Base-by-base conservation (phyloP, 2,888 invertebrate genomes). In the Dryobota labecula region DNA sequence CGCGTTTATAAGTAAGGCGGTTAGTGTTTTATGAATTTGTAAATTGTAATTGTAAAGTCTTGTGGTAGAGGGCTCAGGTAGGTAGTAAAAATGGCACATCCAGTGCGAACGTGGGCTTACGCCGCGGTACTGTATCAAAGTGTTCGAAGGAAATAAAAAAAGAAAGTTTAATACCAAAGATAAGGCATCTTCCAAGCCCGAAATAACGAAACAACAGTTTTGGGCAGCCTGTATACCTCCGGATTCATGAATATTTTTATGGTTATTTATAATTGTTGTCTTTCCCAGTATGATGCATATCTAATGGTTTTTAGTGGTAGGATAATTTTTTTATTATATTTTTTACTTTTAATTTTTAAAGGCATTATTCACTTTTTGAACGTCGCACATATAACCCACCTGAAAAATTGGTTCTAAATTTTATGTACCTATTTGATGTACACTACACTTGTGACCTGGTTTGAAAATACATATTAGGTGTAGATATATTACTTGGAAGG, bases 261-360 rank as follows among this genome's bases (percentile, higher is more conserved):
- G 90, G 84, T 90, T 88, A 86, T 91, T 89, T 92, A 91, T 91
- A 89, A 89, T 85, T 88, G 89, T 92, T 90, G 88, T 92, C 70
- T 85, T 71, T 86, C 86, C 82, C 86, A 86, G 86, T 86, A 84
- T 66, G 76, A 80, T 85, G 83, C 84, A 86, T 85, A 84, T 86
- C 83, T 82, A 74, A 77, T 60, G 61, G 83, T 84, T 88, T 88
- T 83, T 86, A 84, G 76, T 83, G 68, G 75, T 82, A 84, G 82
- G 82, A 76, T n/a, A n/a, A 84, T 85, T 88, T 85, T 81, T 79
- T 58, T 74, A 82, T 76, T 75, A 80, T 47, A 69, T 80, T 81
- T 62, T 79, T 72, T 72, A 83, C 58, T 24, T 78, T 80, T 67
- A 70, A 67, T 85, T 82, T 70, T 76, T 54, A 45, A 66, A 36